A percentile compares a stretch with the other conserved stretches of the same genome.
Conservation (phyloP, 1,140 invertebrate species). For the Drosophila rhopaloa region DNA sequence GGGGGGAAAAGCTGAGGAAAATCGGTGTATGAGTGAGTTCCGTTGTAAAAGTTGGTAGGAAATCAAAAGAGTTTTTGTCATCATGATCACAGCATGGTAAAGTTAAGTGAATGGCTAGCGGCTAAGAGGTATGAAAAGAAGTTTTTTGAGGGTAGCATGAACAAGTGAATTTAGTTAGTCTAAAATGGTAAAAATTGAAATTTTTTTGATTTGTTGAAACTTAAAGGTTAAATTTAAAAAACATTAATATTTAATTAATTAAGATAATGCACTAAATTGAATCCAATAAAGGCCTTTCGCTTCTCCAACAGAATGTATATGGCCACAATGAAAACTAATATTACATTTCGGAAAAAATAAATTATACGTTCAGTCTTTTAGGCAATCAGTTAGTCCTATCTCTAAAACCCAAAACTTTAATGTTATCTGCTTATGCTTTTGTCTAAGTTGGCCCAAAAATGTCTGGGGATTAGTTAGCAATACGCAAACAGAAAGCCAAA, state of each 20-base stretch:
- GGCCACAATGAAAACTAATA: too few relatives aligned
- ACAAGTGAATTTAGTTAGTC: neutral
- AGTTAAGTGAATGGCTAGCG: neutral
- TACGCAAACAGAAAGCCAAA: neutral
- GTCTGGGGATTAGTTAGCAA: slow-evolving; percentile 59
- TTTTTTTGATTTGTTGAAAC: too few relatives aligned
- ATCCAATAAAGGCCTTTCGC: too few relatives aligned
- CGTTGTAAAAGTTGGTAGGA: slow-evolving; percentile 52
- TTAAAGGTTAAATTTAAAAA: too few relatives aligned
- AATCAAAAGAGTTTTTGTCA: slow-evolving; percentile 50
- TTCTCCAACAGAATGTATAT: too few relatives aligned
- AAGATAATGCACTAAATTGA: too few relatives aligned
- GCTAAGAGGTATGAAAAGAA: neutral
- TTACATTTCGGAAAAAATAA: too few relatives aligned
- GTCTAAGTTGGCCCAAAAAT: slow-evolving; percentile 32
- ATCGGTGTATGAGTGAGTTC: slow-evolving; percentile 35
- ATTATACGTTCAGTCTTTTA: too few relatives aligned
- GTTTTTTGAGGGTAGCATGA: neutral
- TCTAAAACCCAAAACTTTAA: neutral
- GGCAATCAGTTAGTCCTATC: slow-evolving; percentile 1
- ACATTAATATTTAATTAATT: too few relatives aligned
- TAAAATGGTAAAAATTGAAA: neutral
- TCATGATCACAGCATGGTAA: slow-evolving; percentile 24
- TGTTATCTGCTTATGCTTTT: slow-evolving; percentile 48
- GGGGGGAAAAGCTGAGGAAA: slow-evolving; percentile 1